phyloP scores from a whole-genome alignment of 2,888 invertebrate genomes.

The Poecilus cupreus region DNA sequence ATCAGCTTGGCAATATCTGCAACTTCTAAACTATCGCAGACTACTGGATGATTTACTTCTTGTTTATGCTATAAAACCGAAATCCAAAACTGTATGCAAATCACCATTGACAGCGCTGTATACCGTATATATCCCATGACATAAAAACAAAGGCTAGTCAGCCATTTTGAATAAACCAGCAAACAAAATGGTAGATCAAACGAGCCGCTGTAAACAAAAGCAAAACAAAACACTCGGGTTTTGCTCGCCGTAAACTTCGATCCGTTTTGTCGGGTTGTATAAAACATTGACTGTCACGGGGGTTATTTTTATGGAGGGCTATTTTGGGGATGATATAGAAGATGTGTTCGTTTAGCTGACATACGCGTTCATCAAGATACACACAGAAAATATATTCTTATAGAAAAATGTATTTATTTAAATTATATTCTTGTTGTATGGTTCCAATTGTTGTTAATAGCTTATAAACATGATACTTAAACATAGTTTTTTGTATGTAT shows the following conservation, averaged over 20 bases:
- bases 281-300: constrained; percentile 18
- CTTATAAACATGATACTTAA: no score
- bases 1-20: no score
- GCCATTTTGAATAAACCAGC: constrained; percentile 36
- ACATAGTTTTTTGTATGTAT: no score
- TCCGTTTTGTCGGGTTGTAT: background rate
- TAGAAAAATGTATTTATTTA: no score
- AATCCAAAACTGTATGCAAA: constrained; percentile 14
- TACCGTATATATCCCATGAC: constrained; percentile 9
- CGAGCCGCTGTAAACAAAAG: constrained; percentile 6
- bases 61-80: no score
- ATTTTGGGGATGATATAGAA: constrained; percentile 25
- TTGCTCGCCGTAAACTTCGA: constrained; percentile 29
- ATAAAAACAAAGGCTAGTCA: constrained; percentile 20
- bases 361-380: background rate
- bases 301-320: constrained; percentile 34
- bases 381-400: no score
- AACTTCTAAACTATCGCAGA: no score
- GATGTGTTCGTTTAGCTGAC: background rate
- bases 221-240: constrained; percentile 30
- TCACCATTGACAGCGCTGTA: constrained; percentile 7
- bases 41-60: no score
- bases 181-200: constrained; percentile 35
- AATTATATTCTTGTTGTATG: no score
- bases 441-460: no score